Percentiles rank a stretch among this genome's conserved stretches.
Conservation (phyloP, 1,140 invertebrate genomes). For the Laupala kohalensis region DNA sequence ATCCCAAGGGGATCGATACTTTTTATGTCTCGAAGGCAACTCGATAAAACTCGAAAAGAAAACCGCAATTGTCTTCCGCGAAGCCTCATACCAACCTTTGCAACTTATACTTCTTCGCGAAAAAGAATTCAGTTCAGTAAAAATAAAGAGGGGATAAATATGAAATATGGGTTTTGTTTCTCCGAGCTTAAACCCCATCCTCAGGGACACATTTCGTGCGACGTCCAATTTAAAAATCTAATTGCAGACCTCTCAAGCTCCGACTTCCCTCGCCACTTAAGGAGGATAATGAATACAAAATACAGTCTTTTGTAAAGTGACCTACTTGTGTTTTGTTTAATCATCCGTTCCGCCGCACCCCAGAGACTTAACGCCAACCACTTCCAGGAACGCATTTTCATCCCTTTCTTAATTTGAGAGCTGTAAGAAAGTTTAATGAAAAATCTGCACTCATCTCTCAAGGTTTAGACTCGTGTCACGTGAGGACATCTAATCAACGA, state of each 20-base stretch:
- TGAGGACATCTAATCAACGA: not conserved
- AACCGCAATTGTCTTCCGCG: not conserved
- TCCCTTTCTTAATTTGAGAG: not conserved
- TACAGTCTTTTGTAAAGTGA: not conserved
- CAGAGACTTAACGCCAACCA: not conserved
- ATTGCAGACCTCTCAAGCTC: too few species aligned
- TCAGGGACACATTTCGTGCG: not conserved
- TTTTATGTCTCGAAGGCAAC: not conserved
- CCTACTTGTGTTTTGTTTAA: not conserved
- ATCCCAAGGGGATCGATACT: not conserved
- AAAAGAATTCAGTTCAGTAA: not conserved
- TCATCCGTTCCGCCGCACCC: not conserved
- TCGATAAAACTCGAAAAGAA: not conserved
- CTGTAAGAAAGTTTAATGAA: constrained; percentile 7
- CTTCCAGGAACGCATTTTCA: not conserved
- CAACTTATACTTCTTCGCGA: not conserved
- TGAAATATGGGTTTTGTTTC: not conserved
- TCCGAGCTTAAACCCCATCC: not conserved
- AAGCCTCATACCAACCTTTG: too few species aligned
- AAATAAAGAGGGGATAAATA: not conserved
- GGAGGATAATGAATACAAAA: not conserved
- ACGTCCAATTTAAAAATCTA: not conserved
- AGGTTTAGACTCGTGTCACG: not conserved
- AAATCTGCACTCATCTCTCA: not conserved
- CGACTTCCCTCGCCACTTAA: not conserved